Percentiles rank a stretch among this genome's conserved stretches.
phyloP scores from a whole-genome alignment of 1,140 invertebrate species.

The Atta texana region DNA sequence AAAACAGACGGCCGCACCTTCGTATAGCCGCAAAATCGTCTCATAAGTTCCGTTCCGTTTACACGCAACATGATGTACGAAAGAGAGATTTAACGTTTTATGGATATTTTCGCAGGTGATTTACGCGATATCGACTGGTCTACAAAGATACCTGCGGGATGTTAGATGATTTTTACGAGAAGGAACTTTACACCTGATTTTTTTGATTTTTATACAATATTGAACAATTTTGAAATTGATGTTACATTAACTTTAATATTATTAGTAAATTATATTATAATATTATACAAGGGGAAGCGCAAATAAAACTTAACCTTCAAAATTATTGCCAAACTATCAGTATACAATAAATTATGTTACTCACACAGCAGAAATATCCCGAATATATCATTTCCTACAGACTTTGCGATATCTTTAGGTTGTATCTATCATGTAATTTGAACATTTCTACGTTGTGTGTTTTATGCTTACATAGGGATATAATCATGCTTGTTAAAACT shows the following conservation, averaged over 20 bases:
- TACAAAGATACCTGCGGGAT: background rate
- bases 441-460: too few relatives aligned
- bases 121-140: slow-evolving; percentile 52
- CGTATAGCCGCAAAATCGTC: slow-evolving; percentile 8
- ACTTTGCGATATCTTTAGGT: too few relatives aligned
- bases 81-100: slow-evolving; percentile 58
- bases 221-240: background rate
- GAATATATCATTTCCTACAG: too few relatives aligned
- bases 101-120: slow-evolving; percentile 46
- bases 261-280: background rate
- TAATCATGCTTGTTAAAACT: background rate
- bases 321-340: background rate
- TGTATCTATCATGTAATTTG: too few relatives aligned
- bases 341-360: background rate
- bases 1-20: slow-evolving; percentile 50
- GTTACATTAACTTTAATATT: slow-evolving; percentile 8
- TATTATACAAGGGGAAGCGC: background rate
- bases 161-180: slow-evolving; percentile 10
- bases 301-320: background rate
- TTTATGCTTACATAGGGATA: too few relatives aligned
- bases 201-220: background rate
- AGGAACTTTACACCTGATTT: background rate
- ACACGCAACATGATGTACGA: slow-evolving; percentile 17
- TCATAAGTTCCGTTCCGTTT: slow-evolving; percentile 15
- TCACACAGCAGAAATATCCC: too few relatives aligned